These are phyloP conservation scores for Holothuria leucospilota DNA, from an alignment of 53 echinoderm and acorn worm genomes.

Conservation along the genomic window DNA sequence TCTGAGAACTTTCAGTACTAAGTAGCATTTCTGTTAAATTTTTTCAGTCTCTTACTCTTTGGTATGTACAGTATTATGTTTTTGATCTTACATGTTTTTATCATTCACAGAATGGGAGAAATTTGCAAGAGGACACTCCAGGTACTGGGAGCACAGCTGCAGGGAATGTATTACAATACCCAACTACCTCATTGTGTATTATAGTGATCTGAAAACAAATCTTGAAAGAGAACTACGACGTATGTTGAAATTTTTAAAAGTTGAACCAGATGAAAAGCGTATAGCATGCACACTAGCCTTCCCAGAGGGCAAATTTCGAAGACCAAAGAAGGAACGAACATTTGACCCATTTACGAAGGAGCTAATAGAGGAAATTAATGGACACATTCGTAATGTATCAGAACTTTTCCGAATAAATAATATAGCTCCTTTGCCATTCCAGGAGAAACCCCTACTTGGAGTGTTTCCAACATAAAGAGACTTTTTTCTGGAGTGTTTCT, in stretches of 20 bases:
- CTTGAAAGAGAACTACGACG: constrained; percentile 24
- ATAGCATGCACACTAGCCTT: constrained; percentile 39
- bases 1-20: no score
- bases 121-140: constrained; percentile 30
- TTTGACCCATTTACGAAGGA: constrained; percentile 25
- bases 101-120: constrained; percentile 32
- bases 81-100: no score
- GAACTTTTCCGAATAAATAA: not conserved
- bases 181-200: constrained; percentile 42
- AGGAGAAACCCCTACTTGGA: not conserved
- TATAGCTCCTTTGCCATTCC: constrained; percentile 27
- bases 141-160: constrained; percentile 45
- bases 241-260: constrained; percentile 38
- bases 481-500: no score
- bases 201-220: constrained; percentile 18
- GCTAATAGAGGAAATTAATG: constrained; percentile 32
- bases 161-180: constrained; percentile 42
- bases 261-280: constrained; percentile 33
- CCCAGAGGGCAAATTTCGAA: constrained; percentile 23
- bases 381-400: constrained; percentile 31
- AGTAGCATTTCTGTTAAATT: no score
- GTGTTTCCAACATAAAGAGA: no score
- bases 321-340: constrained; percentile 29
- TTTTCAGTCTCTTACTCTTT: no score
- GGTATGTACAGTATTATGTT: no score